Evolutionary conservation across 1,140 invertebrate genomes (phyloP).

Genomic region (Drosophila ironensis): DNA sequence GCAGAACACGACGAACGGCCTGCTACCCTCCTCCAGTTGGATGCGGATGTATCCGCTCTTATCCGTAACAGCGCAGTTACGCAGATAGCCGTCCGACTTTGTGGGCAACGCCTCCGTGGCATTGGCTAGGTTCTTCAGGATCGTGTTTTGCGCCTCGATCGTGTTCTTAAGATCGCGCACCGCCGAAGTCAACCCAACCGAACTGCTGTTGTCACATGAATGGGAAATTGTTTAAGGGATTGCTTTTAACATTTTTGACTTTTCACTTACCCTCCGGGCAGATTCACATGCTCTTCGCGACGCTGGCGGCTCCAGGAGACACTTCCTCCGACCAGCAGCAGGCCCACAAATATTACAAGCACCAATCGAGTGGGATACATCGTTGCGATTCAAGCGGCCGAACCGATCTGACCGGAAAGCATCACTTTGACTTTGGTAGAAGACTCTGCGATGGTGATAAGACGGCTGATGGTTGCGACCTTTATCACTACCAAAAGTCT

Average conservation of each 20-base stretch:
- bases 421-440: not conserved
- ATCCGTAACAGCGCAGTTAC: slow-evolving; percentile 21
- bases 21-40: slow-evolving; percentile 20
- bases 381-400: not conserved
- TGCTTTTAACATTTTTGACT: too few species aligned
- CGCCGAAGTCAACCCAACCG: not conserved
- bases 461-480: slow-evolving; percentile 13
- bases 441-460: not conserved
- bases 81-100: not conserved
- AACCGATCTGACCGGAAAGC: not conserved
- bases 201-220: not conserved
- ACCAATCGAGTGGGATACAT: not conserved
- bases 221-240: too few species aligned
- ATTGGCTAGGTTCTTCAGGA: slow-evolving; percentile 8
- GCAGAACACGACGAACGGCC: slow-evolving; percentile 31
- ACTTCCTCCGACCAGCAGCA: not conserved
- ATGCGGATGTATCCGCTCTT: slow-evolving; percentile 32
- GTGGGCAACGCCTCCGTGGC: slow-evolving; percentile 11
- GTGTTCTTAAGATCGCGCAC: slow-evolving; percentile 15
- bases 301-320: not conserved
- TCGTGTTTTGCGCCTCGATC: slow-evolving; percentile 22
- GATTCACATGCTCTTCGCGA: slow-evolving; percentile 15
- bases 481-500: not conserved
- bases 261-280: slow-evolving; percentile 11
- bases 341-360: not conserved